Evolutionary conservation across 2,888 invertebrate species (phyloP).

Genomic region (Hypolimnas misippus): DNA sequence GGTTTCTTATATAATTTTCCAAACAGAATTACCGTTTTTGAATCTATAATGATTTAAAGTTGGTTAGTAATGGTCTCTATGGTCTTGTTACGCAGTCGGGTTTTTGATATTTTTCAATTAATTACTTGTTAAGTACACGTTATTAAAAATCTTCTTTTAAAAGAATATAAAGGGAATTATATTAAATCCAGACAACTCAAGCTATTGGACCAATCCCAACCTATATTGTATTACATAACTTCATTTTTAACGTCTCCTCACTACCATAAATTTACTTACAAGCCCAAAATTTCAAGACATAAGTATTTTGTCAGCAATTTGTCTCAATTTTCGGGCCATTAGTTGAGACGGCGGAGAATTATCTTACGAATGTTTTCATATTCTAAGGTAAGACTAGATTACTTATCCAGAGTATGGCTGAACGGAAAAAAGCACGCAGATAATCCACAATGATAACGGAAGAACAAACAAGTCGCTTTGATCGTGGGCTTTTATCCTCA

Average conservation of each 20-base stretch:
- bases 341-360: not conserved
- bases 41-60: too few relatives aligned
- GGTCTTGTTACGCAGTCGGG: too few relatives aligned
- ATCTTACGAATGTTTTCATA: slow-evolving; percentile 3
- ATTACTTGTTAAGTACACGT: too few relatives aligned
- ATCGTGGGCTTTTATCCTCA: slow-evolving; percentile 37
- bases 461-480: slow-evolving; percentile 37
- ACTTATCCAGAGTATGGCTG: not conserved
- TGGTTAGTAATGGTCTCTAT: too few relatives aligned
- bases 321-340: not conserved
- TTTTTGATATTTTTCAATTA: too few relatives aligned
- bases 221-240: not conserved
- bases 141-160: too few relatives aligned
- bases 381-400: not conserved
- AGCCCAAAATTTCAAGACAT: not conserved
- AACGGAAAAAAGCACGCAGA: slow-evolving; percentile 23
- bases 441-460: slow-evolving; percentile 40
- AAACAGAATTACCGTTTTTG: too few relatives aligned
- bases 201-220: not conserved
- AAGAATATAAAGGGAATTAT: too few relatives aligned
- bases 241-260: not conserved
- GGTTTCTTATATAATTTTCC: too few relatives aligned
- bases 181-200: not conserved
- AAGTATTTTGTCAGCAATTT: not conserved
- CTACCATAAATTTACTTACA: not conserved